Evolutionary conservation across 1,140 invertebrate species (phyloP).

Genomic region (Drosophila nikananu): DNA sequence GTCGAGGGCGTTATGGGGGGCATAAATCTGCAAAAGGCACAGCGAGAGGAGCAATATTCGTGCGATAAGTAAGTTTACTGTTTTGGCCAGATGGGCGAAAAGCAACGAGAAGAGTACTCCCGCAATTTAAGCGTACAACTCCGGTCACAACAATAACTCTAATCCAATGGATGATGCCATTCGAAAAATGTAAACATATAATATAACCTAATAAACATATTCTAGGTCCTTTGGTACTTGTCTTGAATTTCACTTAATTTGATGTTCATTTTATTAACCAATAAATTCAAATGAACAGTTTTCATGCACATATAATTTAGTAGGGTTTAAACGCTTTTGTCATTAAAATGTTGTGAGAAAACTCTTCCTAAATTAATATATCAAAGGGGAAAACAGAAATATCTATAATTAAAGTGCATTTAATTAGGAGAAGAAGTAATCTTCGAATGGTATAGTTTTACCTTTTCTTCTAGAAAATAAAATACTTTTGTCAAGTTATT

Average conservation of each 20-base stretch:
- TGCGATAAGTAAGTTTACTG: slow-evolving; percentile 53
- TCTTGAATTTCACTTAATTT: background rate
- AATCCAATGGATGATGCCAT: background rate
- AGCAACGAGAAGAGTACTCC: background rate
- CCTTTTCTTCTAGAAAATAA: too few species aligned
- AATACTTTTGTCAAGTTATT: too few species aligned
- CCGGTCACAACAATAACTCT: background rate
- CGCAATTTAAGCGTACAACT: background rate
- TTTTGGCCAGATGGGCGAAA: slow-evolving; percentile 17
- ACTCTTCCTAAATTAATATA: too few species aligned
- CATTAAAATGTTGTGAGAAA: too few species aligned
- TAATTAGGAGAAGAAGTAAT: background rate
- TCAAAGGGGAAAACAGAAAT: too few species aligned
- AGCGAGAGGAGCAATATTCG: slow-evolving; percentile 2
- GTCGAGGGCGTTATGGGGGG: slow-evolving; percentile 96
- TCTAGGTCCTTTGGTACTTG: background rate
- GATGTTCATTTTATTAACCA: background rate
- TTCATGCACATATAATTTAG: background rate
- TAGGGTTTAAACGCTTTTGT: background rate
- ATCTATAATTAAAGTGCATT: too few species aligned
- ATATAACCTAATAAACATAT: too few species aligned
- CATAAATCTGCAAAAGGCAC: slow-evolving; percentile 91
- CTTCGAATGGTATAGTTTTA: too few species aligned
- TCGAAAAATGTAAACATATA: background rate
- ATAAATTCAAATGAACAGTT: background rate